Evolutionary conservation across 2,797 vertebrate species (phyloP).

Genomic region (Phoebastria nigripes): DNA sequence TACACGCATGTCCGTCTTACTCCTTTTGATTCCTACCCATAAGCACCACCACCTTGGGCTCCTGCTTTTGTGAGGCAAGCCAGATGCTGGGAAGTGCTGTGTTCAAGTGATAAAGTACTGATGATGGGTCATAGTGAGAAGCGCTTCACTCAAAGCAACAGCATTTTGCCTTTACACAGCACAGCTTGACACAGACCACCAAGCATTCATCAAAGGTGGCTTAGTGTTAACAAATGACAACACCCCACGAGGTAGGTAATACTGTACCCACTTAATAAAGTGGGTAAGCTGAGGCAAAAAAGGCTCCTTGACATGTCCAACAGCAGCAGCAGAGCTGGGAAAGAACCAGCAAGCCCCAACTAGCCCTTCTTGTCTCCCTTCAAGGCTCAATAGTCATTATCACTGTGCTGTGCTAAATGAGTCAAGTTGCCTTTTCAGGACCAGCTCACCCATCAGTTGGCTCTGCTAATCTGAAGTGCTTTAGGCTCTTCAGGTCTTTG

Average conservation of each 20-base stretch:
- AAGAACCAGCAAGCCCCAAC: not conserved
- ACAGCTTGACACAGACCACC: not conserved
- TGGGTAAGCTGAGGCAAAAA: slow-evolving; percentile 36
- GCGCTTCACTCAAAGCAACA: not conserved
- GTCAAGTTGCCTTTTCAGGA: not conserved
- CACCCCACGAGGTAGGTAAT: slow-evolving; percentile 31
- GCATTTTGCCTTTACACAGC: not conserved
- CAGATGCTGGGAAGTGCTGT: not conserved
- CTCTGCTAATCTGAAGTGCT: not conserved
- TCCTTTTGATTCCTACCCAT: not conserved
- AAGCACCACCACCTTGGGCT: not conserved
- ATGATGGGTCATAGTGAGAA: not conserved
- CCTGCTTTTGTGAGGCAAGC: not conserved
- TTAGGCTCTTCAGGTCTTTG: slow-evolving; percentile 38
- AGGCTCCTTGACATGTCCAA: not conserved
- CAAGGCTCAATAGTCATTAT: not conserved
- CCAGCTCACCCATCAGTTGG: not conserved
- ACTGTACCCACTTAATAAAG: not conserved
- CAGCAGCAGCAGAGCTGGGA: not conserved
- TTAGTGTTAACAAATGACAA: not conserved
- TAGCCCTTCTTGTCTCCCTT: not conserved
- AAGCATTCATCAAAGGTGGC: not conserved
- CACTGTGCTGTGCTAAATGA: not conserved
- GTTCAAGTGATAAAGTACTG: not conserved
- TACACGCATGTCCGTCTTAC: accelerated